A percentile compares a stretch with the other conserved stretches of the same genome.
These are phyloP conservation scores for Riparia riparia DNA, from an alignment of 2,113 vertebrate species.

Conservation along the genomic window DNA sequence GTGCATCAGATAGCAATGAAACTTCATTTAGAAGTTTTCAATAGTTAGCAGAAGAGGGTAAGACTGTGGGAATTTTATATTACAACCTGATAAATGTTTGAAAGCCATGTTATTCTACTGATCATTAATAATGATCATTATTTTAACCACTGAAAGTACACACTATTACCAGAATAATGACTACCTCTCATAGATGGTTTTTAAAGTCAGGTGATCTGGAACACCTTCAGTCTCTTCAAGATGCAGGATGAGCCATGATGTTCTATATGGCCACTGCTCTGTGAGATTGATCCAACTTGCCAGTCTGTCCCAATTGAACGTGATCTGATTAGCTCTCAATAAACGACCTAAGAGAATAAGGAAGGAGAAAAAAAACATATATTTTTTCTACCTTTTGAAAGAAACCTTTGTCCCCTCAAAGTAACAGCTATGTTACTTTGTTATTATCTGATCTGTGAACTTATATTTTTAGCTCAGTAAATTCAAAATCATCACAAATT, in stretches of 20 bases:
- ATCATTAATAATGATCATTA: background rate
- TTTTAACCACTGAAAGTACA: background rate
- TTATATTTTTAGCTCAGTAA: background rate
- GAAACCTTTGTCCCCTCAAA: accelerated
- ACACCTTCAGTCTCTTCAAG: constrained; percentile 93
- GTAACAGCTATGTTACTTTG: background rate
- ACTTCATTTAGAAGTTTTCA: background rate
- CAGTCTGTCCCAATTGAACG: constrained; percentile 95
- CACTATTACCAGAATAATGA: background rate
- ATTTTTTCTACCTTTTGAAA: background rate
- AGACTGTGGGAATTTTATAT: background rate
- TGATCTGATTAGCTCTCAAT: constrained; percentile 95
- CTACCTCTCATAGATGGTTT: constrained; percentile 95
- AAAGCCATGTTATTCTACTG: background rate
- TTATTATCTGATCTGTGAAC: background rate
- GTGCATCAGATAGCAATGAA: background rate
- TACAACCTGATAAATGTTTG: background rate
- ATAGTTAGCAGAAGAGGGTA: background rate
- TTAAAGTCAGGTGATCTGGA: constrained; percentile 89
- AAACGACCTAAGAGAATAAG: constrained; percentile 79
- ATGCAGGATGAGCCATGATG: constrained; percentile 96
- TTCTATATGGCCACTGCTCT: constrained; percentile 97
- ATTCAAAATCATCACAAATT: background rate
- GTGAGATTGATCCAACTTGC: constrained; percentile 99
- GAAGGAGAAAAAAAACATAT: background rate